These are phyloP conservation scores for Brachionus paranguensis DNA, from an alignment of 1,140 invertebrate genomes.

Conservation along the genomic window DNA sequence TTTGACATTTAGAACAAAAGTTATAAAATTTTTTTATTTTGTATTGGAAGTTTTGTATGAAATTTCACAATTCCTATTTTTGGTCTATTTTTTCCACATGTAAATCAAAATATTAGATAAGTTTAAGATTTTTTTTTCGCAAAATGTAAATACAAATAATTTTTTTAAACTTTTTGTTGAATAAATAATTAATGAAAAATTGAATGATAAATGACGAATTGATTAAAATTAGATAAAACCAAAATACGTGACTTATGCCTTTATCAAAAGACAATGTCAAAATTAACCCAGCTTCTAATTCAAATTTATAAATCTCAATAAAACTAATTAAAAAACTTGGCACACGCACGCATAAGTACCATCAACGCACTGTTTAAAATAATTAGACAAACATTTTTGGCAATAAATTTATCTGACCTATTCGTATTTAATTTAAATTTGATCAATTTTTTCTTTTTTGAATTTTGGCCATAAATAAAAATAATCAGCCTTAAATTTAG, in stretches of 20 bases:
- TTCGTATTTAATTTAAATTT: not conserved
- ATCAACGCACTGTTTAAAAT: not conserved
- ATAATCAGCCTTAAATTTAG: not conserved
- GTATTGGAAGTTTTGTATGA: too few species aligned
- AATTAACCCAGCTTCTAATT: not conserved
- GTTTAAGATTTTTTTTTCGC: not conserved
- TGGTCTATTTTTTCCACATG: too few species aligned
- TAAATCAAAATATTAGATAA: too few species aligned
- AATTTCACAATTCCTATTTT: too few species aligned
- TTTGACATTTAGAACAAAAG: too few species aligned
- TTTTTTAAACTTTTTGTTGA: not conserved
- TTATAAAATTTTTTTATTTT: too few species aligned
- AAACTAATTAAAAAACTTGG: not conserved
- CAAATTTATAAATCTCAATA: not conserved
- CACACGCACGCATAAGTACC: not conserved
- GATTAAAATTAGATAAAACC: not conserved
- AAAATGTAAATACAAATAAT: not conserved
- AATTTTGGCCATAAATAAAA: not conserved
- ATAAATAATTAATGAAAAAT: not conserved
- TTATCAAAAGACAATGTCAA: not conserved
- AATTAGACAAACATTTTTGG: not conserved
- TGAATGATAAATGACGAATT: not conserved
- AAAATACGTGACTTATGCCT: not conserved
- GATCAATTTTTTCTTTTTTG: not conserved
- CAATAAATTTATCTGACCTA: not conserved